Base-by-base conservation (phyloP, 1,140 invertebrate species). In the Leptinotarsa lineolata region DNA sequence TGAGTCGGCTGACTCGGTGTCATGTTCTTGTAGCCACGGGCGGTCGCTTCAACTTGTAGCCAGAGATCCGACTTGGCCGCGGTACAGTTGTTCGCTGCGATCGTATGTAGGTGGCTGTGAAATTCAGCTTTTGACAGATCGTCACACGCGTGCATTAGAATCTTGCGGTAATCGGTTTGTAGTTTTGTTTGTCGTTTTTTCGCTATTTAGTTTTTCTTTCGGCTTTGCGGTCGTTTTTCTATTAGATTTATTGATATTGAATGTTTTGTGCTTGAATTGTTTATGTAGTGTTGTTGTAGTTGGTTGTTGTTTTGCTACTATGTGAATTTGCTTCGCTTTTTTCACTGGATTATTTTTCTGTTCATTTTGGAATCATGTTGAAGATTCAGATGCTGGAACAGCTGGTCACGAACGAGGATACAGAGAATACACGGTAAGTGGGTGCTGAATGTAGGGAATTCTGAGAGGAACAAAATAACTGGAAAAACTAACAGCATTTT, bases 331-430 rank as follows among this genome's bases (percentile, higher is more conserved):
- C 12, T 72, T 63, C 39, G 61, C 48, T 72, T 54, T 30, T 74
- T 70, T 66, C 16, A 39, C n/a, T 70, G 74, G 71, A 70, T 76
- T 76, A 72, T 22, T 64, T 72, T 46, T 60, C 12, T 22, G 16
- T 21, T 74, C n/a, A 69, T 58, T 65, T 15, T 13, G 44, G 13
- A 20, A 45, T n/a, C 70, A 79, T 85, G 84, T 74, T 85, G 75
- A 85, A 85, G 76, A 84, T 85, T 69, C 84, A 85, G 73, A 83
- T 85, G 83, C 75, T 85, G 79, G 84, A 85, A 77, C 82, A 84
- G 76, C 78, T 85, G 21, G 84, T 84, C 60, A 83, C 78, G 74
- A 83, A 83, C 72, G 82, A 85, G 60, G 80, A 78, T 70, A 54
- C 48, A 16, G 15, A 54, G 16, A 66, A 74, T 70, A 76, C 74